Conservation (phyloP, 1,140 invertebrate species). For the Drosophila pallidifrons region DNA sequence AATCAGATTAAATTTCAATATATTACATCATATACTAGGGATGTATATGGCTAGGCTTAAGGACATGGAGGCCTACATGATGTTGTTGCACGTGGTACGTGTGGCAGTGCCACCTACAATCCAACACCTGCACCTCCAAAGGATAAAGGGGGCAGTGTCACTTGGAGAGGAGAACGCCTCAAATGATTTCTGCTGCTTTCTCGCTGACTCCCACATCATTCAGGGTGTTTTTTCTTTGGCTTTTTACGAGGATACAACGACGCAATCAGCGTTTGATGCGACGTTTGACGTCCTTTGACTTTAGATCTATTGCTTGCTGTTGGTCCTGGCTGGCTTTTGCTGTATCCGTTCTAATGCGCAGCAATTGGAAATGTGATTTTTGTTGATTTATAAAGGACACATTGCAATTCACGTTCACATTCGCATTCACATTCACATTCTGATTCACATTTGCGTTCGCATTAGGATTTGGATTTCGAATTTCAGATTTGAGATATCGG, state of each 20-base stretch:
- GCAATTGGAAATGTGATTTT: slow-evolving; percentile 81
- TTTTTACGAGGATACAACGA: slow-evolving; percentile 52
- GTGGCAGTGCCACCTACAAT: slow-evolving; percentile 19
- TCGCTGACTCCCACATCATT: slow-evolving; percentile 57
- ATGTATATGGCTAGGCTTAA: background rate
- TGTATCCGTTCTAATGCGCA: slow-evolving; percentile 78
- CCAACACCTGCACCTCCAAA: slow-evolving; percentile 32
- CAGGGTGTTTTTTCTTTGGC: slow-evolving; percentile 34
- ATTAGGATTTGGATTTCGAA: slow-evolving; percentile 18
- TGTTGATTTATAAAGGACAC: slow-evolving; percentile 81
- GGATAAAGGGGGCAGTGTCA: slow-evolving; percentile 13
- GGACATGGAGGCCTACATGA: slow-evolving; percentile 7
- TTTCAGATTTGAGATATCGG: slow-evolving; percentile 10
- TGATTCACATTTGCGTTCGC: slow-evolving; percentile 27
- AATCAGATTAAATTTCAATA: slow-evolving; percentile 75
- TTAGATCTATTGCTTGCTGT: slow-evolving; percentile 55
- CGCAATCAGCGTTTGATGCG: slow-evolving; percentile 73
- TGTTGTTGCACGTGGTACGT: slow-evolving; percentile 21
- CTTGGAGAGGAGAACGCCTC: background rate
- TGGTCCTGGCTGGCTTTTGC: slow-evolving; percentile 29
- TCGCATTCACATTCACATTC: slow-evolving; percentile 39
- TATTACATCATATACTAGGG: slow-evolving; percentile 56
- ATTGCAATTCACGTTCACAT: slow-evolving; percentile 58
- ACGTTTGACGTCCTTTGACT: slow-evolving; percentile 71
- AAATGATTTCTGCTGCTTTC: slow-evolving; percentile 55